Evolutionary conservation across 2,797 vertebrate genomes (phyloP), one percentile per base, ranked within the genome.

Genomic region (Mormyrops attenuatus): DNA sequence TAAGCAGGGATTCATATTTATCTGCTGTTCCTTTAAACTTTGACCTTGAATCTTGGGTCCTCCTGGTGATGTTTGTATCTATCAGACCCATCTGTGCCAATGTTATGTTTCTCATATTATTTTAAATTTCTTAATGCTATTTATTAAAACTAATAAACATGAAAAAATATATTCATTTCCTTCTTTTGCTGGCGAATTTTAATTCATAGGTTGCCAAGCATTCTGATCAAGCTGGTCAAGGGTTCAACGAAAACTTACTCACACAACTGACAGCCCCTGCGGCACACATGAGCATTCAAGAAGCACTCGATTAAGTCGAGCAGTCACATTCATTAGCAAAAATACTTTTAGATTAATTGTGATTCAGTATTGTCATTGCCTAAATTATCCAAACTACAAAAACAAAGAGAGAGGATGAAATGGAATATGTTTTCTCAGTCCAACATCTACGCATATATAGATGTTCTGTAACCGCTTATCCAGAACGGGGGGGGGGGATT

Each of bases 31-130:
- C 15, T 63, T 47, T 82, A 60, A 87, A 89, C 34, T 53, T 85
- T 85, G 26, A 53, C 52, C 63, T 55, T 47, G 50, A 53, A 88
- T 44, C 9, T 85, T 69, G 57, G 87, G 17, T 90, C 17, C 89
- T 55, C 11, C 86, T 38, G 13, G 60, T 49, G 49, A 20, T 88
- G 87, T n/a, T 84, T 93, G 89, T 91, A 85, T 73, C 38, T 90
- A 77, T 52, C 52, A 57, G 6, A 41, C 26, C 85, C 50, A 22
- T 22, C 82, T 50, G 20, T 26, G 44, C 85, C 20, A 53, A 38
- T 57, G 85, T 87, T 34, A 17, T 50, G 5, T 38, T 57, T 87
- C 85, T 87, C 34, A 47, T 47, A 7, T 80, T 20, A 80, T 47
- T 80, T 80, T n/a, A 3, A 41, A 80, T n/a, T 80, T 80, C 73